Percentiles rank a stretch among this genome's conserved stretches.
These are phyloP conservation scores for Strongylocentrotus purpuratus DNA, from an alignment of 35 echinoderm and acorn worm genomes.

Conservation along the genomic window DNA sequence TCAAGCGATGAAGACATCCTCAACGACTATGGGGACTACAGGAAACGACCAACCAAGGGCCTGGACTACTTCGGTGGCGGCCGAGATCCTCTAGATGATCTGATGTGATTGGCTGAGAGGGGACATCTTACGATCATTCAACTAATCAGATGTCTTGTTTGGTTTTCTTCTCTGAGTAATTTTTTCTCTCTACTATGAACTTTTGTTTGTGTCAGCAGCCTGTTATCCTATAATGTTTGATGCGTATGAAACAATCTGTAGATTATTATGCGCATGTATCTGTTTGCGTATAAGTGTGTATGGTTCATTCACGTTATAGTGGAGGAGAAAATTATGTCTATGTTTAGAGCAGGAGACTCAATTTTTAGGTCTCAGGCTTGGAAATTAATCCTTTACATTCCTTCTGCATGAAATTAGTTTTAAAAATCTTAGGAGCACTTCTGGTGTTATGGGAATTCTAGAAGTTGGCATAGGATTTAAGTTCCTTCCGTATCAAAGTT, in stretches of 20 bases:
- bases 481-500: background rate
- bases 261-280: background rate
- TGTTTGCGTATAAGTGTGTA: background rate
- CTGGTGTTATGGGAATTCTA: background rate
- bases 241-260: background rate
- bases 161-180: background rate
- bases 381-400: background rate
- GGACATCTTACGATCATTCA: background rate
- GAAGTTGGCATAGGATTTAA: background rate
- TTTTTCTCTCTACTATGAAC: background rate
- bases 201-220: background rate
- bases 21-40: slow-evolving; percentile 40
- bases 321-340: background rate
- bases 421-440: background rate
- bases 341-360: background rate
- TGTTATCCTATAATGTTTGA: background rate
- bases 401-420: background rate
- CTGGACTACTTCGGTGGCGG: slow-evolving; percentile 42
- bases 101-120: slow-evolving; percentile 36
- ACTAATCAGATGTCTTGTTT: slow-evolving; percentile 1
- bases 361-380: background rate
- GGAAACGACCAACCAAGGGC: slow-evolving; percentile 20
- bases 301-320: background rate
- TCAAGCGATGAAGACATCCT: slow-evolving; percentile 77
- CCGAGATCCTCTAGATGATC: slow-evolving; percentile 13